Base-by-base conservation (phyloP, 2,113 vertebrate genomes). In the Excalfactoria chinensis region DNA sequence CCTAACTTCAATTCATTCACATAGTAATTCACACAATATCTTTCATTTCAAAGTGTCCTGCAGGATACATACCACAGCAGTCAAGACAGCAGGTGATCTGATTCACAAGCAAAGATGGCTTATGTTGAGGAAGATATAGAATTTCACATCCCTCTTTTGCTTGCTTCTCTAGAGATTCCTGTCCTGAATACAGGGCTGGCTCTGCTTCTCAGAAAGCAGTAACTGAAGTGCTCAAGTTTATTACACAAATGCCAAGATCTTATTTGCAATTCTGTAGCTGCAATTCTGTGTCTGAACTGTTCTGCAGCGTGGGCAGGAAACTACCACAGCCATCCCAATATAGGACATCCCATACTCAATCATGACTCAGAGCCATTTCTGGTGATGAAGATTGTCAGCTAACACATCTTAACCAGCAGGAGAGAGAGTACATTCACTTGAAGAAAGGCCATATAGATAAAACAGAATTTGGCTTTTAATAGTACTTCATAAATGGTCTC, bases 221-320 rank as follows among this genome's bases (percentile, higher is more conserved):
- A 91, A 87, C 43, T 95, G 91, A 96, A 92, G 91, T 91, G 89
- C 91, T 93, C 11, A 95, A 95, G 94, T 93, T 95, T 95, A 95
- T 91, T 84, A 95, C 81, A 91, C 94, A 96, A 96, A 95, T 95
- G 94, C 95, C 94, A 95, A 96, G 81, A 59, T 92, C 95, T 89
- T 96, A 95, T 96, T 95, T 96, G 94, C 93, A 96, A 96, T 96
- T 96, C 94, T 75, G 84, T 92, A 89, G 77, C 91, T 95, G 87
- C 86, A 93, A 87, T 84, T 95, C 91, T 89, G 89, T 86, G 62
- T 78, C 84, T 95, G 94, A 95, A 96, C 95, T 82, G 84, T 86
- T 96, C 77, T 60, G 62, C 63, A 90, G 77, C 84, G 95, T 96
- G 94, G 95, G 95, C 92, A 96, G 94, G 81, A n/a, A 95, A 91